Evolutionary conservation across 2,113 vertebrate species (phyloP).

Genomic region (Heterocephalus glaber): DNA sequence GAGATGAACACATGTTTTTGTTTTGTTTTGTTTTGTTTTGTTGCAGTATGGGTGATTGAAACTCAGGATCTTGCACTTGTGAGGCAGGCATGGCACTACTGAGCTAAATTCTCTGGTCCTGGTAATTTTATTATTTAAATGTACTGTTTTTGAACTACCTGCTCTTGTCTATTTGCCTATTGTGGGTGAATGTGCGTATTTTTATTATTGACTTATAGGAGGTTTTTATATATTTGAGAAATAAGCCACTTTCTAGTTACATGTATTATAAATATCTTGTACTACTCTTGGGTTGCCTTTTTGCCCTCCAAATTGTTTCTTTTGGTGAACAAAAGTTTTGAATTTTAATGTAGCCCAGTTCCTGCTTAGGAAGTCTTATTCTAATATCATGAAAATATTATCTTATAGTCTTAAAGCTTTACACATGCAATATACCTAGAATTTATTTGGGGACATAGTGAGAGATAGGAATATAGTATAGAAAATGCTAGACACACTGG

Average conservation of each 20-base stretch:
- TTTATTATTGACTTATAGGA: no score
- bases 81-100: no score
- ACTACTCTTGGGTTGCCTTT: neutral
- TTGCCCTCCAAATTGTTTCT: conserved; percentile 1
- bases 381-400: neutral
- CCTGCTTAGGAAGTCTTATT: neutral
- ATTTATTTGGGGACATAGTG: no score
- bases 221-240: conserved; percentile 35
- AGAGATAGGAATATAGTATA: no score
- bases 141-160: neutral
- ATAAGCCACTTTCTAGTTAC: neutral
- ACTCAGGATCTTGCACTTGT: no score
- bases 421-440: no score
- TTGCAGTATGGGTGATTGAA: no score
- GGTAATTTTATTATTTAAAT: neutral
- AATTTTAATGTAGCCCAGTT: neutral
- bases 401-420: no score
- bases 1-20: no score
- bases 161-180: neutral
- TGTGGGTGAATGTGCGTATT: neutral
- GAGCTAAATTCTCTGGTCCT: no score
- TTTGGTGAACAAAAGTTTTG: neutral
- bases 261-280: neutral
- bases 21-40: no score
- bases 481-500: no score